A percentile compares a stretch with the other conserved stretches of the same genome.
Conservation (phyloP, 2,888 invertebrate species). For the Cerastoderma edule region DNA sequence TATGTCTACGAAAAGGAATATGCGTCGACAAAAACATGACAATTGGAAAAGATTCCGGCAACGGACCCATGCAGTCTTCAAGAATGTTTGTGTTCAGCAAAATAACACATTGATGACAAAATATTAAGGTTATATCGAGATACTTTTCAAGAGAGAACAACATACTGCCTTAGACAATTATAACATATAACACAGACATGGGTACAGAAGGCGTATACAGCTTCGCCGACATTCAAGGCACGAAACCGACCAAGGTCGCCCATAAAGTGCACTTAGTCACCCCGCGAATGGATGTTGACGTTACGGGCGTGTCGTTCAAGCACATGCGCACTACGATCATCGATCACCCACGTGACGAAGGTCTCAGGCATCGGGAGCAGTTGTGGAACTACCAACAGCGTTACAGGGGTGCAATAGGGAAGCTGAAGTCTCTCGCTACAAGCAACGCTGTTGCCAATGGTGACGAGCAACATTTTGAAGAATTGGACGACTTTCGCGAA, state of each 20-base stretch:
- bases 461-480: not conserved
- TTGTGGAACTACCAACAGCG: slow-evolving; percentile 61
- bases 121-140: too few species aligned
- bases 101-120: too few species aligned
- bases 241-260: slow-evolving; percentile 36
- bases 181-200: slow-evolving; percentile 38
- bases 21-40: too few species aligned
- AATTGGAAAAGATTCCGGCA: too few species aligned
- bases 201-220: slow-evolving; percentile 49
- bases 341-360: slow-evolving; percentile 61
- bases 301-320: slow-evolving; percentile 51
- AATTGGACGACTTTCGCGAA: not conserved
- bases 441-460: not conserved
- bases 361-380: slow-evolving; percentile 56
- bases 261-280: slow-evolving; percentile 48
- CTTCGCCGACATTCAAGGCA: slow-evolving; percentile 30
- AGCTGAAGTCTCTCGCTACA: slow-evolving; percentile 14
- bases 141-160: too few species aligned
- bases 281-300: slow-evolving; percentile 58
- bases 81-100: too few species aligned
- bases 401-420: slow-evolving; percentile 53
- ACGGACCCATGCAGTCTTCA: too few species aligned
- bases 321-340: slow-evolving; percentile 57
- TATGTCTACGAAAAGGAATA: too few species aligned
- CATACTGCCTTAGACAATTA: too few species aligned